Evolutionary conservation across 2,888 invertebrate species (phyloP), one percentile per base, ranked within the genome.

Genomic region (Lochmaea crataegi): DNA sequence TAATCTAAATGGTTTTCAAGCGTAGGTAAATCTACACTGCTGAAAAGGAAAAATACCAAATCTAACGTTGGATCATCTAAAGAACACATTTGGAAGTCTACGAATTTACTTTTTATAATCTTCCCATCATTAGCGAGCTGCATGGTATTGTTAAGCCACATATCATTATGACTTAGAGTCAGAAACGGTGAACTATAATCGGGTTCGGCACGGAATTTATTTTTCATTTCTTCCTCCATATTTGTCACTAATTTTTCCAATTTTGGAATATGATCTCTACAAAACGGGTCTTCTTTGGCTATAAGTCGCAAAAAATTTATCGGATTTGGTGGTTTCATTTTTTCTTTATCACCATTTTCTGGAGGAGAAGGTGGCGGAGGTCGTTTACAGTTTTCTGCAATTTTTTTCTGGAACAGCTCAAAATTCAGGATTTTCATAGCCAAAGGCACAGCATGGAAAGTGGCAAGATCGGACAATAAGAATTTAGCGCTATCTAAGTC

Each of bases 381-480:
- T 22, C 11, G 12, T 18, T n/a, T 11, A 41, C 61, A 42, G 16
- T 42, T 63, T 10, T 63, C 18, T n/a, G 6, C 9, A n/a, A 88
- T 82, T 63, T 81, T 82, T 42, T 85, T 78, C 12, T 87, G 74
- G 79, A 87, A 89, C 5, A 83, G 80, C 57, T 85, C 79, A 0
- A 89, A 88, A 67, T 87, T 85, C 18, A 86, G 84, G 0, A 85
- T 72, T 61, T 89, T 88, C 74, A 89, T 82, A 0, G 89, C 90
- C 14, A 91, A 86, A 0, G 90, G 88, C 22, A 90, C 83, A 0
- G 90, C 89, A 80, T 91, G 91, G 78, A 89, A 90, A 77, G 87
- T 85, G 0, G 90, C 90, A 78, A 90, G 78, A 53, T 88, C 85
- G 58, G 85, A 81, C 0, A 90, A 79, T 2, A 89, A 85, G 0